A percentile compares a stretch with the other conserved stretches of the same genome.
These are phyloP conservation scores for Mechanitis mazaeus DNA, from an alignment of 2,888 invertebrate species.

Conservation along the genomic window DNA sequence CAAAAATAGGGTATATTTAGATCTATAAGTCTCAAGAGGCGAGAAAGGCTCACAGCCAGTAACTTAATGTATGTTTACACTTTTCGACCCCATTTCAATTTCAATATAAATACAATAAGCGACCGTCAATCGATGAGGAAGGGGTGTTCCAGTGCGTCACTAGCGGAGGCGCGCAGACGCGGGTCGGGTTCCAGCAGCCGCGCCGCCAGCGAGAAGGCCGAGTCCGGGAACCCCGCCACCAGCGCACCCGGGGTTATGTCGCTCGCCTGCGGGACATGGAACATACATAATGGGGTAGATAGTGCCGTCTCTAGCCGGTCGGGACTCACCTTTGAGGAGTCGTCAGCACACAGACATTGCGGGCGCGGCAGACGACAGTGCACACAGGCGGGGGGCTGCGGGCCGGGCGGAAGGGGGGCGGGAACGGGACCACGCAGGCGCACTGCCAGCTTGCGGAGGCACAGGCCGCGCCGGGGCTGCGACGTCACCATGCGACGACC, in stretches of 20 bases:
- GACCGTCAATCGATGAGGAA: constrained; percentile 70
- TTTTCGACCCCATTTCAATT: not conserved
- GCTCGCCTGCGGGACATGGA: constrained; percentile 36
- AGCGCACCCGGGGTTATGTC: constrained; percentile 24
- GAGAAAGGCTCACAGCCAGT: constrained; percentile 5
- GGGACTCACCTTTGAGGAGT: constrained; percentile 23
- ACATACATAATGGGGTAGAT: constrained; percentile 8
- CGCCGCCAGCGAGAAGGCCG: constrained; percentile 84
- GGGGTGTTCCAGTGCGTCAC: constrained; percentile 84
- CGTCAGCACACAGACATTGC: constrained; percentile 50
- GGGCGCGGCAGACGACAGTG: constrained; percentile 27
- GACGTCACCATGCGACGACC: constrained; percentile 51
- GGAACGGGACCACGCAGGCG: constrained; percentile 38
- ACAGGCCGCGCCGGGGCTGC: constrained; percentile 45
- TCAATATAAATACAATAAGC: not conserved
- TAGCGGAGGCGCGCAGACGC: constrained; percentile 83
- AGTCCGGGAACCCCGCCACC: constrained; percentile 78
- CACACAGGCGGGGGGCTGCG: constrained; percentile 25
- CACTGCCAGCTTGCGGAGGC: constrained; percentile 51
- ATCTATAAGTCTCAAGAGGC: not conserved
- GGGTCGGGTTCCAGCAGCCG: constrained; percentile 87
- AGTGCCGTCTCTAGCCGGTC: too few relatives aligned
- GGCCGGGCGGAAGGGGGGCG: constrained; percentile 26
- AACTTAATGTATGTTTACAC: not conserved
- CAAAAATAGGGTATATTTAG: not conserved